Conservation (phyloP, 2,888 invertebrate species). For the Galeruca laticollis region DNA sequence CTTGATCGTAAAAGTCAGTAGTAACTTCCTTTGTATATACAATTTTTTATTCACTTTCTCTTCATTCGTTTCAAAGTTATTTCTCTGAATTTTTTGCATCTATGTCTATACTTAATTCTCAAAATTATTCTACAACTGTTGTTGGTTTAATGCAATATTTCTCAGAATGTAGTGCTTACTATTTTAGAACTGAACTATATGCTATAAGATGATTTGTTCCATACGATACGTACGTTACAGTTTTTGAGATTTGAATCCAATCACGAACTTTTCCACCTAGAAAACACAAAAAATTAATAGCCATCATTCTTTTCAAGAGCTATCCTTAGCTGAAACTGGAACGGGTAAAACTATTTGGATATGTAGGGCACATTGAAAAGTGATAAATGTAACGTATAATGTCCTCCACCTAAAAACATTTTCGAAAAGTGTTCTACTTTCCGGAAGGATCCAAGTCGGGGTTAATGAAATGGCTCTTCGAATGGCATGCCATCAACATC, state of each 20-base stretch:
- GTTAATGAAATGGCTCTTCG: constrained; percentile 34
- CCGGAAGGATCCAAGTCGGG: constrained; percentile 28
- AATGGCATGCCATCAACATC: constrained; percentile 24
- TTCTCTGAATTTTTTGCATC: no score
- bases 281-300: not conserved
- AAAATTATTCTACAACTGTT: no score
- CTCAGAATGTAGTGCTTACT: no score
- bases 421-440: constrained; percentile 33
- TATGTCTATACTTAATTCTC: no score
- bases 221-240: not conserved
- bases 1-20: no score
- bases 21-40: no score
- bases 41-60: no score
- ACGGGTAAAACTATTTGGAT: constrained; percentile 24
- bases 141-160: no score
- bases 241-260: not conserved
- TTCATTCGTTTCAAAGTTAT: no score
- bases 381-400: constrained; percentile 37
- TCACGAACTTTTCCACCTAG: not conserved
- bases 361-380: constrained; percentile 26
- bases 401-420: constrained; percentile 27
- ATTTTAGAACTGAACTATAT: no score
- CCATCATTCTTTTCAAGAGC: not conserved
- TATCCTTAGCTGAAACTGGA: constrained; percentile 13
- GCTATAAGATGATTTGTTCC: no score